Evolutionary conservation across 2,797 vertebrate genomes (phyloP).

Genomic region (Mareca strepera): DNA sequence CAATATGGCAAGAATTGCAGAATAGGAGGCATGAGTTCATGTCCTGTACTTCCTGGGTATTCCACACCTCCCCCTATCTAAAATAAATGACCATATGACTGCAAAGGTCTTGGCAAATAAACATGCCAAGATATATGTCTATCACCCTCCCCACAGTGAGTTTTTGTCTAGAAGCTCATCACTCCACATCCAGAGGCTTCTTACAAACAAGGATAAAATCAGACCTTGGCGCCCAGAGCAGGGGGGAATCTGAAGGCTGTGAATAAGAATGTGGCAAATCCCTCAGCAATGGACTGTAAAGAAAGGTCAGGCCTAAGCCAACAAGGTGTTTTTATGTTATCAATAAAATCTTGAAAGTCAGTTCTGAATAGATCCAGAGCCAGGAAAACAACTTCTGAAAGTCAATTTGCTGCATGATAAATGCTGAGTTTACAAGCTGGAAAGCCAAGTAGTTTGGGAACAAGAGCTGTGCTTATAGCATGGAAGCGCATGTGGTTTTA

Average conservation of each 20-base stretch:
- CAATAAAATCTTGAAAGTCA: constrained; percentile 31
- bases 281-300: neutral
- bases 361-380: neutral
- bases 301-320: constrained; percentile 42
- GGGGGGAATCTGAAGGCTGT: constrained; percentile 36
- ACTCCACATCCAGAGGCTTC: constrained; percentile 4
- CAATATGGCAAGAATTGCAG: constrained; percentile 55
- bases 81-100: constrained; percentile 45
- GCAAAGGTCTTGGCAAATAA: constrained; percentile 51
- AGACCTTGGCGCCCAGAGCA: neutral
- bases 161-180: constrained; percentile 56
- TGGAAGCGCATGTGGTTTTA: constrained; percentile 24
- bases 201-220: neutral
- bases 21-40: constrained; percentile 33
- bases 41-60: neutral
- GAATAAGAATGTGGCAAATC: constrained; percentile 30
- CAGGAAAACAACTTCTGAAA: neutral
- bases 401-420: neutral
- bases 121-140: constrained; percentile 42
- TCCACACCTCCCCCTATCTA: neutral
- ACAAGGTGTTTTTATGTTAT: constrained; percentile 47
- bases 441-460: neutral
- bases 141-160: constrained; percentile 28
- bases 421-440: neutral
- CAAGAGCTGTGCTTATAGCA: neutral